These are phyloP conservation scores for Diarsia mendica DNA, from an alignment of 2,888 invertebrate species.

Conservation along the genomic window DNA sequence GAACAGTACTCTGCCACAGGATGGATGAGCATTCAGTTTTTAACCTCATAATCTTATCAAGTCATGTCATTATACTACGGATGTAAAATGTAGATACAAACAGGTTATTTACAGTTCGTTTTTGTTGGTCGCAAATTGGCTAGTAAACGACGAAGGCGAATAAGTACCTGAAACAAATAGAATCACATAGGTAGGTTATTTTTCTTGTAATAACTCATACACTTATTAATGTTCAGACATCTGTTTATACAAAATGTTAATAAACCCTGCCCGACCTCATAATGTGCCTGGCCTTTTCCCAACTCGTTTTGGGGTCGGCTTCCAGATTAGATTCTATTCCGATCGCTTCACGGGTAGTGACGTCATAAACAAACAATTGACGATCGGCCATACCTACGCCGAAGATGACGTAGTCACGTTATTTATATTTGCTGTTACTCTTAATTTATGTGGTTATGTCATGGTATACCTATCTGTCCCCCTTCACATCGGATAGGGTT, in stretches of 20 bases:
- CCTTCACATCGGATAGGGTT: no score
- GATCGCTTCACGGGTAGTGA: no score
- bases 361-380: no score
- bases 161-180: slow-evolving; percentile 5
- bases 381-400: no score
- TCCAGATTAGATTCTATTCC: no score
- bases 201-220: background rate
- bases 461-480: no score
- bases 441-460: no score
- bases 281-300: no score
- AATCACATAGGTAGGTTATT: background rate
- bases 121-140: background rate
- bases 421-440: no score
- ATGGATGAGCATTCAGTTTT: background rate
- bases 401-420: no score
- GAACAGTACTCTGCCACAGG: background rate
- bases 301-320: no score
- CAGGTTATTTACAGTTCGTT: background rate
- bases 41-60: slow-evolving; percentile 1
- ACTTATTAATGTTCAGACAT: background rate
- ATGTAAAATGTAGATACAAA: background rate
- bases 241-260: background rate
- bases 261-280: no score
- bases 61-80: slow-evolving; percentile 23
- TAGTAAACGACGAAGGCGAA: slow-evolving; percentile 1